These are phyloP conservation scores for Meloidogyne chitwoodi DNA, from an alignment of 1,140 invertebrate species.

Conservation along the genomic window DNA sequence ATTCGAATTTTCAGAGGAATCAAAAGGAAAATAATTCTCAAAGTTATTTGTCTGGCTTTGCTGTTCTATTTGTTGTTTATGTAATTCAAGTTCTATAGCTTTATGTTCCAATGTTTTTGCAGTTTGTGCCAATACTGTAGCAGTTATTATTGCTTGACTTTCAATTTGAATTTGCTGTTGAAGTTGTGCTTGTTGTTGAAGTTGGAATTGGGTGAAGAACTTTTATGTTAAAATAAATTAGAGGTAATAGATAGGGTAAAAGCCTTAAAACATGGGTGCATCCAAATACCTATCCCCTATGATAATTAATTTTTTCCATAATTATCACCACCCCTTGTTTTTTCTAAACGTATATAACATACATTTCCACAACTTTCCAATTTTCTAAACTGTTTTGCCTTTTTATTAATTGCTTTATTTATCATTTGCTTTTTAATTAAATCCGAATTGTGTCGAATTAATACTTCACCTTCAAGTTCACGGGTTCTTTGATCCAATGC, in stretches of 20 bases:
- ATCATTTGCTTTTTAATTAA: not conserved
- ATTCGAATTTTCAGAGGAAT: not conserved
- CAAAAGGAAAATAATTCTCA: not conserved
- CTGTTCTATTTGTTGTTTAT: not conserved
- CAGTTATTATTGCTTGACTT: not conserved
- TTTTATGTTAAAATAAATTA: not conserved
- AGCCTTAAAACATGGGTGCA: too few species aligned
- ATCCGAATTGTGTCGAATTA: not conserved
- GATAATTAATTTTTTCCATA: too few species aligned
- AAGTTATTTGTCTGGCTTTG: not conserved
- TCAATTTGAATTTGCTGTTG: conserved; percentile 5
- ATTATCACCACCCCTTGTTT: not conserved
- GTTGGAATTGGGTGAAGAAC: not conserved
- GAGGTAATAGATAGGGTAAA: too few species aligned
- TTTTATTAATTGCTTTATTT: not conserved
- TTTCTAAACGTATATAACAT: not conserved
- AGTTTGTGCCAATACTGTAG: not conserved
- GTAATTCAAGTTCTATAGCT: not conserved
- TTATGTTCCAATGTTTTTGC: not conserved
- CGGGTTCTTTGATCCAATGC: not conserved
- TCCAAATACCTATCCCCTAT: too few species aligned
- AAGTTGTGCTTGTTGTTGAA: not conserved
- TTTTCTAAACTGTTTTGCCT: not conserved
- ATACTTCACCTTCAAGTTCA: not conserved
- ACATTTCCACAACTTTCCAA: not conserved